Evolutionary conservation across 2,113 vertebrate genomes (phyloP), one percentile per base, ranked within the genome.

Genomic region (Cercocebus atys): DNA sequence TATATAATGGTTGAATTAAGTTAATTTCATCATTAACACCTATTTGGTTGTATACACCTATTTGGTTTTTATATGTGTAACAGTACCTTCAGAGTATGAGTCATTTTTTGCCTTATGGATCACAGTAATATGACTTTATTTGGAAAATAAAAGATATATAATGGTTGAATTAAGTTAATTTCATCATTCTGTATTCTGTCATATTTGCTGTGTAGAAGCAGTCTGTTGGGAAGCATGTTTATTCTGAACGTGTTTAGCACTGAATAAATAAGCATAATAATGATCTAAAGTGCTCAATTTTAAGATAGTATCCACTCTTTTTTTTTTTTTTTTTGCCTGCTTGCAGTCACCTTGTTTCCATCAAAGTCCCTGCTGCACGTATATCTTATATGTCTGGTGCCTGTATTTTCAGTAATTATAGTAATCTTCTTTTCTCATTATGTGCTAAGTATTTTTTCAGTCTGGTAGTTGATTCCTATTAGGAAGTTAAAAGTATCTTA

Each of bases 401-500:
- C 6, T 72, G 0, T 72, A 45, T 86, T 78, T 91, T 89, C 47
- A 94, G 89, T 79, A 84, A 78, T 85, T 85, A 47, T 13, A 64
- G 17, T 85, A 35, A 90, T 80, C 17, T 70, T 11, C 35, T 64
- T 94, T 78, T 61, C 52, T 92, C 55, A 80, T 84, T 86, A 43
- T 89, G 20, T 95, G 27, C 40, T 70, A 35, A 61, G 76, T 85
- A 55, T 50, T 92, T 90, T 57, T 95, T 68, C 59, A 93, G 80
- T 96, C 47, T 83, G 55, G 45, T 68, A 92, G 25, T 86, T 92
- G 78, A 52, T 72, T 52, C 35, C 35, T 68, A 35, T 59, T 88
- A 27, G 59, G 93, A 91, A 90, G n/a, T 90, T 86, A 72, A 97
- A 95, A 90, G 3, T 76, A 45, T 64, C 55, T 95, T 72, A 95